Evolutionary conservation across 2,113 vertebrate genomes (phyloP).

Genomic region (Brachyistius frenatus): DNA sequence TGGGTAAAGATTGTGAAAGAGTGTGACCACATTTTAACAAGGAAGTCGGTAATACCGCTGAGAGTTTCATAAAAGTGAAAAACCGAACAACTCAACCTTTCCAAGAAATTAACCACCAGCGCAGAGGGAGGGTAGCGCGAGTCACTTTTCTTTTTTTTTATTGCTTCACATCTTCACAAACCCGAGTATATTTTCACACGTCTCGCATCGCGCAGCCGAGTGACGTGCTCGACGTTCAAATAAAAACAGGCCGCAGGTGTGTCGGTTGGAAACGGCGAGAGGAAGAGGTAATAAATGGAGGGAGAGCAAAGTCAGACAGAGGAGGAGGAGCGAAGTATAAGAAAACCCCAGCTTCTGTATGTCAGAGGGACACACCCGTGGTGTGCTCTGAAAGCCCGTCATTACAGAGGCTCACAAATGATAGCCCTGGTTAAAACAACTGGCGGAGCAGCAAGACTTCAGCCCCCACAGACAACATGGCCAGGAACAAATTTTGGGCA

Average conservation of each 20-base stretch:
- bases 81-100: not conserved
- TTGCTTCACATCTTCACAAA: not conserved
- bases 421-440: slow-evolving; percentile 79
- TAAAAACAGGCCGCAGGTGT: slow-evolving; percentile 68
- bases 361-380: slow-evolving; percentile 83
- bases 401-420: slow-evolving; percentile 81
- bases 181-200: slow-evolving; percentile 42
- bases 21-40: slow-evolving; percentile 25
- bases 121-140: not conserved
- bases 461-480: slow-evolving; percentile 47
- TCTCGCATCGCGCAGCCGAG: not conserved
- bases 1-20: slow-evolving; percentile 16
- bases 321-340: slow-evolving; percentile 58
- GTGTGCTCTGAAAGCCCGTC: slow-evolving; percentile 76
- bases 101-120: slow-evolving; percentile 27
- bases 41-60: slow-evolving; percentile 24
- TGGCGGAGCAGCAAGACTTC: slow-evolving; percentile 57
- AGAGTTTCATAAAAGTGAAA: slow-evolving; percentile 40
- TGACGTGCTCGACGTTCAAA: slow-evolving; percentile 46
- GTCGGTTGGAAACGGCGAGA: slow-evolving; percentile 30
- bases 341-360: slow-evolving; percentile 75
- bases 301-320: slow-evolving; percentile 14
- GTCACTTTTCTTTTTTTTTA: not conserved
- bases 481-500: slow-evolving; percentile 35
- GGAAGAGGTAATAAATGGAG: slow-evolving; percentile 9